Percentiles rank a stretch among this genome's conserved stretches.
Evolutionary conservation across 2,888 invertebrate genomes (phyloP).

Genomic region (Beris chalybata): DNA sequence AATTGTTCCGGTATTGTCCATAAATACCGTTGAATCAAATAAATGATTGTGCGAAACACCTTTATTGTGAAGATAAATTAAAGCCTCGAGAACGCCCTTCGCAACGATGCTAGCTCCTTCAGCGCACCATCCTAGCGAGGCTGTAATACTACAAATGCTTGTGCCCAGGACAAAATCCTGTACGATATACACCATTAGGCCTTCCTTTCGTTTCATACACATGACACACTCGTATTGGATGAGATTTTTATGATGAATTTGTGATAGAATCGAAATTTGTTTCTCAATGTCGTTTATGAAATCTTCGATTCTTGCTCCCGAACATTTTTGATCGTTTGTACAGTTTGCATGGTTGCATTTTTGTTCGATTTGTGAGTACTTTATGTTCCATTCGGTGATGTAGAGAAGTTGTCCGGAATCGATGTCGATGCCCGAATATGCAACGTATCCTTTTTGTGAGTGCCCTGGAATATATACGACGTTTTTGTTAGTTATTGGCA

Average conservation of each 20-base stretch:
- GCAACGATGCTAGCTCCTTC: constrained; percentile 62
- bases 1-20: constrained; percentile 65
- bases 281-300: constrained; percentile 65
- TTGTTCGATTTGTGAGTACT: constrained; percentile 53
- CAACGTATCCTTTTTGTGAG: constrained; percentile 71
- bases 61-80: constrained; percentile 78
- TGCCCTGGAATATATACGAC: constrained; percentile 59
- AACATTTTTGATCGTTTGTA: constrained; percentile 44
- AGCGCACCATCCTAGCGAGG: constrained; percentile 53
- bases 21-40: constrained; percentile 71
- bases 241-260: constrained; percentile 71
- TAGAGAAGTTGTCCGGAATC: constrained; percentile 71
- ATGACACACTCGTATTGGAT: constrained; percentile 77
- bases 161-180: constrained; percentile 65
- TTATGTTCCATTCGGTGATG: constrained; percentile 75
- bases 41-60: constrained; percentile 83
- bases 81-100: constrained; percentile 70
- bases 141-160: constrained; percentile 52
- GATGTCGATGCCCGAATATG: constrained; percentile 76
- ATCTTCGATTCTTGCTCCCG: constrained; percentile 52
- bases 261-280: constrained; percentile 72
- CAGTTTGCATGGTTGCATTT: constrained; percentile 15
- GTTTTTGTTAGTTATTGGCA: too few species aligned
- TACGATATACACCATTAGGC: constrained; percentile 67
- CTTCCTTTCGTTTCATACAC: constrained; percentile 63